Percentiles rank a stretch among this genome's conserved stretches.
Evolutionary conservation across 2,888 invertebrate genomes (phyloP).

Genomic region (Noctua janthe): DNA sequence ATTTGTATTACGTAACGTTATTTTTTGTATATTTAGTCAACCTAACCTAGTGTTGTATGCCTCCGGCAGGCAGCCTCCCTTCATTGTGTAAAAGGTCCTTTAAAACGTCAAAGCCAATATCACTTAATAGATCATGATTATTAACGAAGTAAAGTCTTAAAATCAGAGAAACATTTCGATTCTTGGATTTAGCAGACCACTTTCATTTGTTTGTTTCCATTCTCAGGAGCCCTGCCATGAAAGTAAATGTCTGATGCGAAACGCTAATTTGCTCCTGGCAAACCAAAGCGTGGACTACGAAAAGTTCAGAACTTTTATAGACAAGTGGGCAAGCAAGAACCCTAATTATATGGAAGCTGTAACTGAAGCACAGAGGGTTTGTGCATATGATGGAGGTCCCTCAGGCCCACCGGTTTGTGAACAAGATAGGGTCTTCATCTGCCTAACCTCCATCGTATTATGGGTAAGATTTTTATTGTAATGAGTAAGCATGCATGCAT

Average conservation of each 20-base stretch:
- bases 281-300: constrained; percentile 72
- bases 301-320: constrained; percentile 69
- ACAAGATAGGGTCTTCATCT: constrained; percentile 32
- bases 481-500: too few relatives aligned
- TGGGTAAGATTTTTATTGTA: constrained; percentile 33
- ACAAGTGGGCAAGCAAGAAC: constrained; percentile 71
- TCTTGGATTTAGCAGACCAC: neutral
- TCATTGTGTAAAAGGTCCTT: neutral
- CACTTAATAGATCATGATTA: neutral
- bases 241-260: constrained; percentile 75
- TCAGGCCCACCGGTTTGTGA: constrained; percentile 28
- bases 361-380: constrained; percentile 70
- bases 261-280: constrained; percentile 73
- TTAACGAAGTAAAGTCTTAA: neutral
- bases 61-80: too few relatives aligned
- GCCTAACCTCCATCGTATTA: constrained; percentile 37
- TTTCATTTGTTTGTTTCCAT: neutral
- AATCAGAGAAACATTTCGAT: neutral
- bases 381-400: constrained; percentile 69
- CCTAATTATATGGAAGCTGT: constrained; percentile 72
- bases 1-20: neutral
- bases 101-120: neutral
- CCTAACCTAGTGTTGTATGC: neutral
- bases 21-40: neutral
- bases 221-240: constrained; percentile 35